Base-by-base conservation (phyloP, 2,888 invertebrate genomes). In the Myathropa florea region DNA sequence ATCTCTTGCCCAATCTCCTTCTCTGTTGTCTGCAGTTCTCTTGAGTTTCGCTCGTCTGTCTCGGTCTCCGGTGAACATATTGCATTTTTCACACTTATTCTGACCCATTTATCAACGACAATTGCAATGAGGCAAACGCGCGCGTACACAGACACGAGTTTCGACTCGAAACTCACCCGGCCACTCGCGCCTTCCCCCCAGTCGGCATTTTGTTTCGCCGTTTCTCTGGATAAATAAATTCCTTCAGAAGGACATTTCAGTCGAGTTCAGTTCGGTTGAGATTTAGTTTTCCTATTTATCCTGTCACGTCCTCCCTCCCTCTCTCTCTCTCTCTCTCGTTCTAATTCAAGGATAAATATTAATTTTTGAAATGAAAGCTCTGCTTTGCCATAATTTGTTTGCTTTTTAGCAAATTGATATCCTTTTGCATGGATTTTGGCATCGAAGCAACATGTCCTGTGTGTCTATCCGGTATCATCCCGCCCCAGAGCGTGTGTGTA, bases 21-120 rank as follows among this genome's bases (percentile, higher is more conserved):
- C 46, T 18, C 46, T n/a, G 18, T 2, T 46, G 46, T 46, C 46
- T 46, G 46, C 46, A 46, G 46, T 18, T 61, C 61, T 61, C 30
- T 39, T 18, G 46, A 57, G 57, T 57, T 26, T 46, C 46, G 46
- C 24, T 57, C 18, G 10, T 23, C 24, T 57, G 23, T 57, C 24
- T 57, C 24, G 57, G 57, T 24, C 24, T 57, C 57, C 57, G 23
- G 57, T 26, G 57, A 68, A 75, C 68, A 70, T 76, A 82, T 76
- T 76, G 72, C 78, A 72, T 67, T 78, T 73, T 78, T 73, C 83
- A 67, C 72, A 78, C 83, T 72, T 73, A 30, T 83, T 78, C 68
- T 63, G 72, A 73, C 73, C 78, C 77, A 83, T 83, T 83, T 83
- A 78, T 83, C 72, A 83, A 78, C 57, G 78, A 78, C 78, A 83